A percentile compares a stretch with the other conserved stretches of the same genome.
phyloP scores from a whole-genome alignment of 1,140 invertebrate species.

The Drosophila watanabei region DNA sequence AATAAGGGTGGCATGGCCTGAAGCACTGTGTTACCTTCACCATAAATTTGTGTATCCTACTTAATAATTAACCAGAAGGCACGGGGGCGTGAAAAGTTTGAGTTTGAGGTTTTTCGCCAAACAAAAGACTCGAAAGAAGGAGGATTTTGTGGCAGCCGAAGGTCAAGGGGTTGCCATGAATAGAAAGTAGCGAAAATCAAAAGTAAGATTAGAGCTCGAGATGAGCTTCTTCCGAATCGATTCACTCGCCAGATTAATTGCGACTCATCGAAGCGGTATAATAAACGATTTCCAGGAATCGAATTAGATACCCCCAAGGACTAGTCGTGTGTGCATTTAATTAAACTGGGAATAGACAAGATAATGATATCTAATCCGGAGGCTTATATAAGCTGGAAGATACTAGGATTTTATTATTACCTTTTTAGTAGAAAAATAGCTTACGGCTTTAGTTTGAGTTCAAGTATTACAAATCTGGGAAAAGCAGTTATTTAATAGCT shows the following conservation, averaged over 20 bases:
- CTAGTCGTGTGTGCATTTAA: constrained; percentile 28
- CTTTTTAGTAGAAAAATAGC: neutral
- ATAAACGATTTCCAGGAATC: constrained; percentile 26
- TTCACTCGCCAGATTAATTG: constrained; percentile 26
- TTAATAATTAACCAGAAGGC: constrained; percentile 74
- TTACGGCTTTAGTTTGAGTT: neutral
- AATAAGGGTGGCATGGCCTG: constrained; percentile 18
- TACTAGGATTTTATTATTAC: too few species aligned
- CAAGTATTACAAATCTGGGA: neutral
- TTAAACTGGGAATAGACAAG: constrained; percentile 12
- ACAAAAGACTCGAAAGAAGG: constrained; percentile 31
- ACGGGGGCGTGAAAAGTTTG: constrained; percentile 36
- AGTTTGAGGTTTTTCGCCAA: constrained; percentile 28
- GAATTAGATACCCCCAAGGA: constrained; percentile 5
- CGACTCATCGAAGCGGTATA: constrained; percentile 20
- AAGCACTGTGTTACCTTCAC: constrained; percentile 35
- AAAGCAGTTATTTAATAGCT: neutral
- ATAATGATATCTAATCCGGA: constrained; percentile 8
- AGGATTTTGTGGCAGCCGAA: constrained; percentile 5
- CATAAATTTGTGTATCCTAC: constrained; percentile 80
- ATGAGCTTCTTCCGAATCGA: constrained; percentile 7
- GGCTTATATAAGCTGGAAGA: neutral
- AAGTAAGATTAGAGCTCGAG: constrained; percentile 27
- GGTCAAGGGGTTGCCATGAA: constrained; percentile 24
- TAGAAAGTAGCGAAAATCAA: constrained; percentile 28